Evolutionary conservation across 2,797 vertebrate species (phyloP).

Genomic region (Hephaestus fuliginosus): DNA sequence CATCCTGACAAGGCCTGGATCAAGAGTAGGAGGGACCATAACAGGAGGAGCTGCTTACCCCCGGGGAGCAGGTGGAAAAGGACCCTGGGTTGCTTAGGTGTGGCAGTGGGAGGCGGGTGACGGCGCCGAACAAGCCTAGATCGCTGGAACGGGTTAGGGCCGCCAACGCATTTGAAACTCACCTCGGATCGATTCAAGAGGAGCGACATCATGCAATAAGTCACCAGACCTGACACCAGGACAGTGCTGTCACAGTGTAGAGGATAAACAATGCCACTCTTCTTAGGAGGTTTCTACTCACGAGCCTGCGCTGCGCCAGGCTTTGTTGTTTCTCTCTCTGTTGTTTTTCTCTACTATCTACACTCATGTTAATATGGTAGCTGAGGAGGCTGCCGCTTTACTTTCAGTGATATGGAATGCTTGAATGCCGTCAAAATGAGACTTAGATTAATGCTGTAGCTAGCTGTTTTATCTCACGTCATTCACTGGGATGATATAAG

Average conservation of each 20-base stretch:
- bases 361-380: slow-evolving; percentile 61
- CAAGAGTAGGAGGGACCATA: slow-evolving; percentile 52
- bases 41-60: slow-evolving; percentile 61
- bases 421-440: slow-evolving; percentile 72
- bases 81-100: slow-evolving; percentile 51
- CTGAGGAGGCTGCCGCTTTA: slow-evolving; percentile 55
- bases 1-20: slow-evolving; percentile 90
- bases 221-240: slow-evolving; percentile 73
- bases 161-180: slow-evolving; percentile 36
- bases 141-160: slow-evolving; percentile 52
- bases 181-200: slow-evolving; percentile 54
- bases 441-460: slow-evolving; percentile 74
- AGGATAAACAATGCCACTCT: slow-evolving; percentile 50
- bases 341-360: slow-evolving; percentile 52
- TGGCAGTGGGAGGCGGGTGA: slow-evolving; percentile 50
- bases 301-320: slow-evolving; percentile 28
- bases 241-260: slow-evolving; percentile 61
- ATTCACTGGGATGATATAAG: slow-evolving; percentile 50
- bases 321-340: slow-evolving; percentile 37
- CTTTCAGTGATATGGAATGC: slow-evolving; percentile 71
- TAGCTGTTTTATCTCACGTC: slow-evolving; percentile 59
- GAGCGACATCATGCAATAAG: slow-evolving; percentile 81
- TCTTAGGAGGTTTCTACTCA: slow-evolving; percentile 58
- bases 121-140: slow-evolving; percentile 12
- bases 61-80: slow-evolving; percentile 44